Base-by-base conservation (phyloP, 2,113 vertebrate species). In the Brachyhypopomus gauderio region DNA sequence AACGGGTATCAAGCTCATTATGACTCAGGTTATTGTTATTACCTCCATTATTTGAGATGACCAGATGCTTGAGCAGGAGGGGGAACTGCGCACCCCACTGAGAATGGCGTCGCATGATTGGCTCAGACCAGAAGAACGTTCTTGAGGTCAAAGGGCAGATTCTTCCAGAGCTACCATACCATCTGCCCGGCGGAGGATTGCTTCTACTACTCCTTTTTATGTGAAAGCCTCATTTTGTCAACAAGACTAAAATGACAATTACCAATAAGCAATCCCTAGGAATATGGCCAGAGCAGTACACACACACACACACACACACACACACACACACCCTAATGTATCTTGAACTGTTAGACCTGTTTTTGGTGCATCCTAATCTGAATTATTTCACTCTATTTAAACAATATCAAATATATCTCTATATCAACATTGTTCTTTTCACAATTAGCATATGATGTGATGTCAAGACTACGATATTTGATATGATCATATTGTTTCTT, bases 61-160 rank as follows among this genome's bases (percentile, higher is more conserved):
- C 84, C 92, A 92, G 92, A 91, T 93, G 91, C 90, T 70, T 7
- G 63, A 89, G 81, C 91, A 23, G 87, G 87, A 88, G 91, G 92
- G 83, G 75, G 89, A 78, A 81, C 76, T 1, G 70, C 0, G 30
- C 85, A 56, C 84, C 87, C 88, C 41, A 83, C 88, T 34, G 88
- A 87, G 86, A 80, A 85, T 77, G 23, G 79, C 87, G 77, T 63
- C 23, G 11, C 48, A 82, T 75, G 89, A 92, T 92, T 92, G 91
- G 91, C 89, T 83, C 58, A 81, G 36, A 41, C 59, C 75, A 87
- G 85, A 81, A 73, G 78, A 88, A 73, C 72, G 5, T 88, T 87
- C 85, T 81, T 63, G 83, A 86, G 83, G 91, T 89, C 89, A 91
- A 87, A 91, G 88, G 85, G 77, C 80, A 83, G 85, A 88, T 88